phyloP scores from a whole-genome alignment of 2,797 vertebrate genomes.

The Sternarchorhynchus goeldii region DNA sequence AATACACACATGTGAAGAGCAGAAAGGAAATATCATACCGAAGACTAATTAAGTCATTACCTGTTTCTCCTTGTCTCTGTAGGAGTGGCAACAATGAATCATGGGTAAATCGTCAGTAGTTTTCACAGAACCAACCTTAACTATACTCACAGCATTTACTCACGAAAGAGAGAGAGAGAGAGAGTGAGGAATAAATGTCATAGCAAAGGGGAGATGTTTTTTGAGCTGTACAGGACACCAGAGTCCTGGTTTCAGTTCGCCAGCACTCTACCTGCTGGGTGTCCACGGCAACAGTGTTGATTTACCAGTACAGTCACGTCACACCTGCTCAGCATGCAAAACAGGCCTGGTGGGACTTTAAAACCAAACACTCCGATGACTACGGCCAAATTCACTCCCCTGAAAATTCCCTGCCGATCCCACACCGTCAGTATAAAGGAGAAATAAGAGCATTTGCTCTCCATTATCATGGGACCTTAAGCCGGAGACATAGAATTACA shows the following conservation, averaged over 20 bases:
- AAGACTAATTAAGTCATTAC: background rate
- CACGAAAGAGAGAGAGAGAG: background rate
- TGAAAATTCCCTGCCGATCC: too few species aligned
- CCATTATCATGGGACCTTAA: conserved; percentile 8
- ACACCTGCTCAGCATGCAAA: background rate
- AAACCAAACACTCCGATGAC: background rate
- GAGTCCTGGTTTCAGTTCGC: background rate
- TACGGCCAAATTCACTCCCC: background rate
- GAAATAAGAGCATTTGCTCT: background rate
- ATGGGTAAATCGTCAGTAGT: background rate
- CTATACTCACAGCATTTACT: background rate
- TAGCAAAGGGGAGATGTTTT: background rate
- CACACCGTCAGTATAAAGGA: background rate
- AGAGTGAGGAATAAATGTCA: background rate
- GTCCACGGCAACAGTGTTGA: background rate
- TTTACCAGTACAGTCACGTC: background rate
- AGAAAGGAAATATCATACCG: background rate
- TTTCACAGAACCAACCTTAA: background rate
- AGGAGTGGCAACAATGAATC: background rate
- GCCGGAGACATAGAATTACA: background rate
- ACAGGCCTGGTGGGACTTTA: background rate
- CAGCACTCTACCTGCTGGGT: background rate
- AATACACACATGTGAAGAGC: background rate
- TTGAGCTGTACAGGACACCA: background rate
- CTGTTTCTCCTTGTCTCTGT: background rate